Evolutionary conservation across 2,888 invertebrate species (phyloP).

Genomic region (Gibbula magus): DNA sequence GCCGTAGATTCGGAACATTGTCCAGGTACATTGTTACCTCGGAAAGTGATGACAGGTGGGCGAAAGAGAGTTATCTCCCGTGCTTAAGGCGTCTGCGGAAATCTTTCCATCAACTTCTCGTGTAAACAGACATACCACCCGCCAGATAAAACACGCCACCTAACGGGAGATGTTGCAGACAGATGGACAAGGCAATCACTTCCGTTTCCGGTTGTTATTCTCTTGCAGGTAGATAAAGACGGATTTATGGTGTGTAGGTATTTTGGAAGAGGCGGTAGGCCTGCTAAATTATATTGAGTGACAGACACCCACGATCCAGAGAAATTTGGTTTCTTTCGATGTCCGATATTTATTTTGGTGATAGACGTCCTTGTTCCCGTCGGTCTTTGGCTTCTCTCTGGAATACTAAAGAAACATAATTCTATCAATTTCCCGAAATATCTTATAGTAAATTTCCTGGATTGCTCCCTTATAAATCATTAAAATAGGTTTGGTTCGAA

Average conservation of each 20-base stretch:
- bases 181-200: background rate
- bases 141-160: background rate
- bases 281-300: too few species aligned
- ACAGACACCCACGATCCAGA: too few species aligned
- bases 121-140: background rate
- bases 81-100: background rate
- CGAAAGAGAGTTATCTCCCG: background rate
- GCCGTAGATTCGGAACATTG: background rate
- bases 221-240: background rate
- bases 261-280: background rate
- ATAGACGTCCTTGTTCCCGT: too few species aligned
- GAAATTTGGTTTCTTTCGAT: too few species aligned
- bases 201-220: conserved; percentile 5
- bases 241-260: background rate
- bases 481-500: too few species aligned
- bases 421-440: too few species aligned
- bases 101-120: background rate
- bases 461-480: too few species aligned
- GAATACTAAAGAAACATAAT: too few species aligned
- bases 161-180: background rate
- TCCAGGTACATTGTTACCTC: background rate
- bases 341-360: too few species aligned
- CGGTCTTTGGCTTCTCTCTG: too few species aligned
- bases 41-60: background rate
- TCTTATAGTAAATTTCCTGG: too few species aligned